phyloP scores from a whole-genome alignment of 1,140 invertebrate species.

The Idris sp. region DNA sequence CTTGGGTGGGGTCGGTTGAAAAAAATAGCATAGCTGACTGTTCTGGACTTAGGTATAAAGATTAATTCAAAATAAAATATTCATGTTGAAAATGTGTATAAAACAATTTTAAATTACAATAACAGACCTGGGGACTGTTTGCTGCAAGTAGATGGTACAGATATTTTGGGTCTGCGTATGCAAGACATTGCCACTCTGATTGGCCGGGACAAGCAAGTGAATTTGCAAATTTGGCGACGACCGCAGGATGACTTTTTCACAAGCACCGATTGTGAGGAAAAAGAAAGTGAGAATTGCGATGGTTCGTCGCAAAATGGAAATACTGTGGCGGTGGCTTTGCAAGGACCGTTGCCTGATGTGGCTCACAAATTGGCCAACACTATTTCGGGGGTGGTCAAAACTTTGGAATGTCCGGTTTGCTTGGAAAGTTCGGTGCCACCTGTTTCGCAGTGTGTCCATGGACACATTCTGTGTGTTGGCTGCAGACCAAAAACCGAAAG shows the following conservation, averaged over 20 bases:
- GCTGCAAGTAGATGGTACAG: slow-evolving; percentile 81
- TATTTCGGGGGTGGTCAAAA: slow-evolving; percentile 76
- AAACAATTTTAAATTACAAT: no score
- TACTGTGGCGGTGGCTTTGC: slow-evolving; percentile 61
- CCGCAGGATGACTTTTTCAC: slow-evolving; percentile 41
- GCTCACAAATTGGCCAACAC: slow-evolving; percentile 72
- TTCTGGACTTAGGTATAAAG: slow-evolving; percentile 71
- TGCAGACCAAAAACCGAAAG: slow-evolving; percentile 80
- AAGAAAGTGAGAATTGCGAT: slow-evolving; percentile 53
- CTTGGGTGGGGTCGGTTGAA: slow-evolving; percentile 80
- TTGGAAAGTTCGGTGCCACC: slow-evolving; percentile 81
- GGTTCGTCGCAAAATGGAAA: slow-evolving; percentile 62
- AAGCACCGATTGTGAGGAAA: background rate
- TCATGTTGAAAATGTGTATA: no score
- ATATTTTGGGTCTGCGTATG: slow-evolving; percentile 81
- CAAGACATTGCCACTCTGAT: slow-evolving; percentile 80
- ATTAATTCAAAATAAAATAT: no score
- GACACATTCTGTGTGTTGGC: slow-evolving; percentile 81
- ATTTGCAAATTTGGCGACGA: slow-evolving; percentile 73
- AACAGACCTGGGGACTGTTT: slow-evolving; percentile 81
- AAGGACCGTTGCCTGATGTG: slow-evolving; percentile 72
- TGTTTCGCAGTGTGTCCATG: slow-evolving; percentile 83
- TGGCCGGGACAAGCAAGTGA: slow-evolving; percentile 69
- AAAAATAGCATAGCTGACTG: slow-evolving; percentile 68
- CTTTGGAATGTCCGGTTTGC: slow-evolving; percentile 82